phyloP scores from a whole-genome alignment of 2,797 vertebrate genomes.

The Limnodromus scolopaceus region DNA sequence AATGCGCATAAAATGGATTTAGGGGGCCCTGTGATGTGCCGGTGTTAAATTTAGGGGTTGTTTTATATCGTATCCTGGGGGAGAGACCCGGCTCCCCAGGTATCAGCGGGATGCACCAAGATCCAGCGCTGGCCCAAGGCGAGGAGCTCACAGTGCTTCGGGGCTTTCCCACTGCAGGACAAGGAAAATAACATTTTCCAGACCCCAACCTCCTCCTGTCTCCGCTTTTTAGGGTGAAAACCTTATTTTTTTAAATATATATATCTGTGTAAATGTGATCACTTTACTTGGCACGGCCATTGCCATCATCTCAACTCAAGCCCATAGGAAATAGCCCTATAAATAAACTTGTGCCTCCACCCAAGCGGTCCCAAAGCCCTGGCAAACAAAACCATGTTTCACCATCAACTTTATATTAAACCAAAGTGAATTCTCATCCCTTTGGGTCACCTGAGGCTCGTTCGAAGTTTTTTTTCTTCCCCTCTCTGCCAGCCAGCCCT shows the following conservation, averaged over 20 bases:
- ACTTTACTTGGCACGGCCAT: not conserved
- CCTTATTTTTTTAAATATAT: rapidly evolving
- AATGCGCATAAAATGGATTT: rapidly evolving
- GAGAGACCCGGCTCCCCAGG: rapidly evolving
- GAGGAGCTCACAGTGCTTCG: not conserved
- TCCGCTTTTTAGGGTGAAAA: not conserved
- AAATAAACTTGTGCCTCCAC: not conserved
- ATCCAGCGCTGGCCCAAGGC: rapidly evolving
- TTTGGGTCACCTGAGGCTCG: not conserved
- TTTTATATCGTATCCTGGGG: not conserved
- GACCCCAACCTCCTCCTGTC: not conserved
- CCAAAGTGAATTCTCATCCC: not conserved
- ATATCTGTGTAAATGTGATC: rapidly evolving
- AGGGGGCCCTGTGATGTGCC: rapidly evolving
- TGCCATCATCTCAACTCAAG: not conserved
- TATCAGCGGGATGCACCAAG: not conserved
- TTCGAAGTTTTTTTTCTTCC: not conserved
- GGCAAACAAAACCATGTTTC: not conserved
- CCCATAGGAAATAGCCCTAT: not conserved
- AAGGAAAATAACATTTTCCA: not conserved
- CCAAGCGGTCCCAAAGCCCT: not conserved
- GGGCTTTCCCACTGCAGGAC: not conserved
- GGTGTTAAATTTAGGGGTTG: not conserved
- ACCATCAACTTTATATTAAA: not conserved
- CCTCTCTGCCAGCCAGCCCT: not conserved